These are phyloP conservation scores for Nannobrachium achirus DNA, from an alignment of 2,113 vertebrate species.

Conservation along the genomic window DNA sequence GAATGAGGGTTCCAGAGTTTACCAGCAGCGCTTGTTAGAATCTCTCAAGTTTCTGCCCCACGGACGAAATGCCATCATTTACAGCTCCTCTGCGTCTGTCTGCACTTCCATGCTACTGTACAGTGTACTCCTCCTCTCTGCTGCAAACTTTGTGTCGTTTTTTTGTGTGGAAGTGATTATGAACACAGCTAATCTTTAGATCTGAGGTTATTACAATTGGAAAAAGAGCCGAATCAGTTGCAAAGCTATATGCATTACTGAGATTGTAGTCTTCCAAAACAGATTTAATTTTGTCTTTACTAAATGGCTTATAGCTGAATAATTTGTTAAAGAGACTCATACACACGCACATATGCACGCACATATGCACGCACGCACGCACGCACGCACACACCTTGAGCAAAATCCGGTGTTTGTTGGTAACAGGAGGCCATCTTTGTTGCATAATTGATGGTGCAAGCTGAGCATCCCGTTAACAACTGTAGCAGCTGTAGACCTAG, in stretches of 20 bases:
- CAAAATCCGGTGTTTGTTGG: constrained; percentile 26
- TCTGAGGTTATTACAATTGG: not conserved
- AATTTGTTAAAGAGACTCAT: constrained; percentile 10
- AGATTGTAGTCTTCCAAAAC: constrained; percentile 1
- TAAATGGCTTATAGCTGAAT: too few relatives aligned
- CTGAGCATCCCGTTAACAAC: constrained; percentile 49
- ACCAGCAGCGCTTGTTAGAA: not conserved
- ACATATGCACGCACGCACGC: not conserved
- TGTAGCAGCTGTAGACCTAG: constrained; percentile 18
- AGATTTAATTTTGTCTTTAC: too few relatives aligned
- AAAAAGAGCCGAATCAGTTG: too few relatives aligned
- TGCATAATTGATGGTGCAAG: constrained; percentile 57
- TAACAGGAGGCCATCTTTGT: constrained; percentile 37
- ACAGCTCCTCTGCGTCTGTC: constrained; percentile 23
- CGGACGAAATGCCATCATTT: constrained; percentile 17
- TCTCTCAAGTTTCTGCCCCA: constrained; percentile 6
- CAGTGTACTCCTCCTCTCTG: not conserved
- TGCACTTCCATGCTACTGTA: constrained; percentile 9
- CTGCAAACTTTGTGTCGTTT: not conserved
- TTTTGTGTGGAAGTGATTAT: too few relatives aligned
- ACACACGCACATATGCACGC: constrained; percentile 1
- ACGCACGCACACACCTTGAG: constrained; percentile 44
- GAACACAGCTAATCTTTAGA: not conserved
- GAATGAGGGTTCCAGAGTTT: constrained; percentile 9
- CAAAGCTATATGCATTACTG: not conserved